Conservation (phyloP, 1,140 invertebrate genomes). For the Dendroctonus valens region DNA sequence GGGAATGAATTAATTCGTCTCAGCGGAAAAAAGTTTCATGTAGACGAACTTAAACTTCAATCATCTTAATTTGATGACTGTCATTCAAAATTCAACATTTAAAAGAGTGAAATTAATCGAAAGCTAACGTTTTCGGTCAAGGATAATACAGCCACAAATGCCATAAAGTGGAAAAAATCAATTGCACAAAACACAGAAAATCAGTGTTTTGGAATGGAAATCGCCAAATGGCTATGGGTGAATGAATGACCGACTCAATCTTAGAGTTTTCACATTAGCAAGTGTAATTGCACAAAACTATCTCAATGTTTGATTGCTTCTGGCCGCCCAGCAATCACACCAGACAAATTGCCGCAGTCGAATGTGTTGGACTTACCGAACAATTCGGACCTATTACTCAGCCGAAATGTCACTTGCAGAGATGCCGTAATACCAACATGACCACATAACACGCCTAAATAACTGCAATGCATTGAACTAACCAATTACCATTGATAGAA, state of each 20-base stretch:
- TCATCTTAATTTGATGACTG: too few relatives aligned
- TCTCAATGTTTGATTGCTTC: constrained; percentile 23
- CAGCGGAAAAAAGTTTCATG: too few relatives aligned
- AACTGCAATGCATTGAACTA: background rate
- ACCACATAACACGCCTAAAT: background rate
- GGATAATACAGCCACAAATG: too few relatives aligned
- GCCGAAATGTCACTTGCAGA: constrained; percentile 18
- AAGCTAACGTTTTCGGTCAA: too few relatives aligned
- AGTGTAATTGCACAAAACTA: constrained; percentile 20
- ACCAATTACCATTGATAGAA: too few relatives aligned
- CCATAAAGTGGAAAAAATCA: too few relatives aligned
- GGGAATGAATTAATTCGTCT: too few relatives aligned
- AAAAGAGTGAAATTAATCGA: too few relatives aligned
- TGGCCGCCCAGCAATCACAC: constrained; percentile 12
- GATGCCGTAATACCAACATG: constrained; percentile 4
- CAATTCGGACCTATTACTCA: constrained; percentile 6
- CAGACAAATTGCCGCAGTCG: background rate
- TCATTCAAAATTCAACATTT: too few relatives aligned
- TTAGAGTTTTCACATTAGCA: constrained; percentile 17
- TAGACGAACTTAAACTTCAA: too few relatives aligned
- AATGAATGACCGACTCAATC: background rate
- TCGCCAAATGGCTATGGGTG: background rate
- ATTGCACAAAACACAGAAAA: too few relatives aligned
- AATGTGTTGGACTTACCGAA: constrained; percentile 8
- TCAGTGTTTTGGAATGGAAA: too few relatives aligned